Percentiles rank a stretch among this genome's conserved stretches.
phyloP scores from a whole-genome alignment of 2,797 vertebrate genomes.

The Falco peregrinus region DNA sequence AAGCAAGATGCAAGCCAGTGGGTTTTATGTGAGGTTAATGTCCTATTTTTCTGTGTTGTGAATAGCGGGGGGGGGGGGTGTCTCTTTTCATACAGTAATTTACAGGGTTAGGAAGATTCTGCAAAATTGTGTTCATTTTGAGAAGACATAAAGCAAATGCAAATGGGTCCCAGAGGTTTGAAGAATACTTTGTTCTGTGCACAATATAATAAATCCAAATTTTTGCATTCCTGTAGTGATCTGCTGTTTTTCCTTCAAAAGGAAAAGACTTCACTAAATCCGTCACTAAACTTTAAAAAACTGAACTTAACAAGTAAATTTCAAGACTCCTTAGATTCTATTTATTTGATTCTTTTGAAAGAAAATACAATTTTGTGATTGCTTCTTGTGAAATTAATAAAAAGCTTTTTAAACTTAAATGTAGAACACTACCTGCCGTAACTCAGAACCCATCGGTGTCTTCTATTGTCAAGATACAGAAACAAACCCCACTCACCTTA shows the following conservation, averaged over 20 bases:
- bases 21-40: slow-evolving; percentile 54
- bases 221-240: background rate
- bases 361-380: background rate
- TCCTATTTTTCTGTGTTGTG: slow-evolving; percentile 28
- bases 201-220: background rate
- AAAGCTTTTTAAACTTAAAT: background rate
- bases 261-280: background rate
- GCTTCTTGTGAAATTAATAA: background rate
- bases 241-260: background rate
- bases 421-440: fast-evolving
- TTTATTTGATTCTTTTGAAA: background rate
- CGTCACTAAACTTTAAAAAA: background rate
- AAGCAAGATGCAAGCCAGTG: slow-evolving; percentile 17
- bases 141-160: slow-evolving; percentile 27
- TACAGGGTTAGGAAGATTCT: background rate
- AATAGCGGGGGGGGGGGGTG: background rate
- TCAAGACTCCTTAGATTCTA: background rate
- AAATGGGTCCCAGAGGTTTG: background rate
- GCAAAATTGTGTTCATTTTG: background rate
- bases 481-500: background rate
- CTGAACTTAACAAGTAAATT: background rate
- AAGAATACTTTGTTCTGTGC: background rate
- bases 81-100: slow-evolving; percentile 3
- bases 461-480: background rate
- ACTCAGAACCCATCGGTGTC: background rate